These are phyloP conservation scores for Heliconius aoede DNA, from an alignment of 2,888 invertebrate genomes.

Conservation along the genomic window DNA sequence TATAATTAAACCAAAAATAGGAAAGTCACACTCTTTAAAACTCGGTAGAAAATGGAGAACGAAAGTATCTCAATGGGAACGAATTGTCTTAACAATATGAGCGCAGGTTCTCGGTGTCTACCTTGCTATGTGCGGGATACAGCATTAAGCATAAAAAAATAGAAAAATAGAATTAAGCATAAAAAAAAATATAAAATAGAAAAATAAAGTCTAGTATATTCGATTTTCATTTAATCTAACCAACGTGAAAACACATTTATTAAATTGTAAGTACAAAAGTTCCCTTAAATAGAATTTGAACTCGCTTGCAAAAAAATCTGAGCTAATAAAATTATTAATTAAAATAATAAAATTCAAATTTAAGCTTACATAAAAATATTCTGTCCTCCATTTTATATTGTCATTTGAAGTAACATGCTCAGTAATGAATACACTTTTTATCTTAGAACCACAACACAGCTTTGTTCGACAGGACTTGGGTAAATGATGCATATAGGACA, in stretches of 20 bases:
- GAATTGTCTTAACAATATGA: too few relatives aligned
- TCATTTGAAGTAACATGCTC: background rate
- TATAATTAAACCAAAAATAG: background rate
- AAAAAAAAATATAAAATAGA: too few relatives aligned
- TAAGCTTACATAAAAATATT: conserved; percentile 22
- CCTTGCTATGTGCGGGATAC: background rate
- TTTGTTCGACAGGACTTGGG: conserved; percentile 13
- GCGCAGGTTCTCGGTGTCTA: too few relatives aligned
- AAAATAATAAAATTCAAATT: background rate
- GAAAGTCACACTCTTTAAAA: too few relatives aligned
- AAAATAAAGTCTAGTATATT: too few relatives aligned
- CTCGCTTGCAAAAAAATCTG: background rate
- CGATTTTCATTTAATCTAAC: too few relatives aligned
- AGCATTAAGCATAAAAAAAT: too few relatives aligned
- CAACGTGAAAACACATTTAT: background rate
- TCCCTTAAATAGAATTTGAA: background rate
- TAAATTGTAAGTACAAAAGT: background rate
- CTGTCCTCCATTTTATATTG: conserved; percentile 16
- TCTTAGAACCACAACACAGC: conserved; percentile 10
- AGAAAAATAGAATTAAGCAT: too few relatives aligned
- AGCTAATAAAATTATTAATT: background rate
- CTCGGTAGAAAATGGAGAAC: too few relatives aligned
- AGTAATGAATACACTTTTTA: conserved; percentile 6
- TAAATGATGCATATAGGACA: conserved; percentile 6
- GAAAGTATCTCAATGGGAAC: too few relatives aligned